Evolutionary conservation across 2,797 vertebrate genomes (phyloP).

Genomic region (Micromesistius poutassou): DNA sequence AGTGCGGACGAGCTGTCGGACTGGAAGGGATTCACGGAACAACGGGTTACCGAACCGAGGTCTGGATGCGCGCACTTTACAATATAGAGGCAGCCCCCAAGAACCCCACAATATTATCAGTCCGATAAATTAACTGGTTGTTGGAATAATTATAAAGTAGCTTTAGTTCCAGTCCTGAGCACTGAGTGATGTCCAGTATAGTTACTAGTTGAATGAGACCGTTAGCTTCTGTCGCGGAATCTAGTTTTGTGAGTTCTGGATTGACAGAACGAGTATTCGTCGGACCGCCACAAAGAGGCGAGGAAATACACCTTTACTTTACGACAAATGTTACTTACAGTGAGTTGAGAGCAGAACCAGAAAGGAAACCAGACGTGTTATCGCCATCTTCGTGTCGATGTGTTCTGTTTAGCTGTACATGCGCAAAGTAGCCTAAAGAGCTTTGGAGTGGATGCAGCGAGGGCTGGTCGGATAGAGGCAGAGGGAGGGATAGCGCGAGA

Average conservation of each 20-base stretch:
- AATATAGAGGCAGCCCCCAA: constrained; percentile 5
- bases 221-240: too few relatives aligned
- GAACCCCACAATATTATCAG: constrained; percentile 35
- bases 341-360: constrained; percentile 76
- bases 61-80: background rate
- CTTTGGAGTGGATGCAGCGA: constrained; percentile 56
- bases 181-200: too few relatives aligned
- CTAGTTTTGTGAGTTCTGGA: too few relatives aligned
- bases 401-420: constrained; percentile 69
- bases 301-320: background rate
- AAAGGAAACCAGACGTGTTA: constrained; percentile 72
- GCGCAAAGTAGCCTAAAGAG: constrained; percentile 74
- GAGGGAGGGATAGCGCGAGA: constrained; percentile 12
- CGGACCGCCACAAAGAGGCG: background rate
- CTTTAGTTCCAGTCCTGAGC: background rate
- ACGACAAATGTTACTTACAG: constrained; percentile 69
- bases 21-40: constrained; percentile 16
- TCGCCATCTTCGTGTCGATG: constrained; percentile 82
- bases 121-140: background rate
- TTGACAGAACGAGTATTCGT: too few relatives aligned
- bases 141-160: background rate
- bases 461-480: constrained; percentile 31
- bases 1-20: too few relatives aligned
- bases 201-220: too few relatives aligned
- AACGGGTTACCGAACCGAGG: constrained; percentile 17